These are phyloP conservation scores for Tenthredo mesomela DNA, from an alignment of 2,888 invertebrate genomes.

Conservation along the genomic window DNA sequence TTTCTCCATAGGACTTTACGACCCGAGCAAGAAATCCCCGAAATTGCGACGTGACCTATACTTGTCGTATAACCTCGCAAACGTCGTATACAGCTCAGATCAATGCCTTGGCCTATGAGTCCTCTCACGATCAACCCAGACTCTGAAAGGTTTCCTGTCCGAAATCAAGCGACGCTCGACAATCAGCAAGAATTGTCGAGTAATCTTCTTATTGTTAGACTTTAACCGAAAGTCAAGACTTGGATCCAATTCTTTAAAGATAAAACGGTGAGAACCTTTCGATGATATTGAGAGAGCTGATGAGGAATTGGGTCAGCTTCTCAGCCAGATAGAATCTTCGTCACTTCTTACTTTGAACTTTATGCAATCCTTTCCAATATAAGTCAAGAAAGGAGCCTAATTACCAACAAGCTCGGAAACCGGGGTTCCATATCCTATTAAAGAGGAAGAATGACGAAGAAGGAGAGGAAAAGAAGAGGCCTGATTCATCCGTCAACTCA, in stretches of 20 bases:
- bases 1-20: not conserved
- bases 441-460: not conserved
- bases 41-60: slow-evolving; percentile 43
- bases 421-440: not conserved
- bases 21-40: slow-evolving; percentile 33
- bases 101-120: slow-evolving; percentile 39
- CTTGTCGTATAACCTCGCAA: slow-evolving; percentile 23
- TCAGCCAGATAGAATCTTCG: not conserved
- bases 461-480: slow-evolving; percentile 1
- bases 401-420: not conserved
- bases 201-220: slow-evolving; percentile 32
- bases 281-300: not conserved
- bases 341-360: not conserved
- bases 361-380: not conserved
- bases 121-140: slow-evolving; percentile 38
- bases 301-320: slow-evolving; percentile 37
- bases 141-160: slow-evolving; percentile 17
- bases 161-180: slow-evolving; percentile 34
- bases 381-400: not conserved
- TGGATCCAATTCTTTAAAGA: slow-evolving; percentile 8
- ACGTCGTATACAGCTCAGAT: slow-evolving; percentile 21
- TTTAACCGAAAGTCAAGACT: not conserved
- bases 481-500: slow-evolving; percentile 19
- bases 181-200: slow-evolving; percentile 44
- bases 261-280: not conserved